Base-by-base conservation (phyloP, 2,888 invertebrate species). In the Oeneis ivallda region DNA sequence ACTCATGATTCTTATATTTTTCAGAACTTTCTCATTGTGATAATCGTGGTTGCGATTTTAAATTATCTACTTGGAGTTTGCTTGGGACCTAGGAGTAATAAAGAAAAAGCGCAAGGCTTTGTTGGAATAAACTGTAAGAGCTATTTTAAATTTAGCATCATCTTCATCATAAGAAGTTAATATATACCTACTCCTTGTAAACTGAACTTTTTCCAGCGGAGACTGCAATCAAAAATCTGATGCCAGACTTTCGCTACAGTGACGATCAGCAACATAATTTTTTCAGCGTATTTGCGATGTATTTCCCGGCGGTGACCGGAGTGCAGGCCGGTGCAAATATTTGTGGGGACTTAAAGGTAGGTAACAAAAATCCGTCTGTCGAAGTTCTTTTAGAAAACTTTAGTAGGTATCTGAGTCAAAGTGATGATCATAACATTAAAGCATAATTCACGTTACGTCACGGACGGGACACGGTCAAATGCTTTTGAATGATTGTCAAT, bases 301-400 rank as follows among this genome's bases (percentile, higher is more conserved):
- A 98, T 90, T 99, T 99, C 79, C 99, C 99, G 0, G 98, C 99
- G 3, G 98, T 98, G 1, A 99, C 99, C 10, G 99, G 99, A n/a
- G 97, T 98, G 65, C 97, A 98, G 84, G 98, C 98, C 0, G 98
- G 98, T 1, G 99, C 99, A 0, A 99, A 99, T 81, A 98, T 99
- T 74, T 98, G 98, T 13, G 99, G 99, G 3, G 98, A 99, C 89
- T 91, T 99, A 6, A 97, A 97, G 92, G 96, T 96, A 75, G 70
- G n/a, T 43, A 43, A 1, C 43, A 13, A 43, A n/a, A n/a, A n/a
- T n/a, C n/a, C n/a, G n/a, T n/a, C n/a, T n/a, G n/a, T n/a, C n/a
- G n/a, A n/a, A n/a, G n/a, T n/a, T n/a, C n/a, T n/a, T n/a, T n/a
- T n/a, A n/a, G n/a, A n/a, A n/a, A n/a, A n/a, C n/a, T n/a, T n/a